A percentile compares a stretch with the other conserved stretches of the same genome.
Conservation (phyloP, 1,140 invertebrate species). For the Thereuonema tuberculata region DNA sequence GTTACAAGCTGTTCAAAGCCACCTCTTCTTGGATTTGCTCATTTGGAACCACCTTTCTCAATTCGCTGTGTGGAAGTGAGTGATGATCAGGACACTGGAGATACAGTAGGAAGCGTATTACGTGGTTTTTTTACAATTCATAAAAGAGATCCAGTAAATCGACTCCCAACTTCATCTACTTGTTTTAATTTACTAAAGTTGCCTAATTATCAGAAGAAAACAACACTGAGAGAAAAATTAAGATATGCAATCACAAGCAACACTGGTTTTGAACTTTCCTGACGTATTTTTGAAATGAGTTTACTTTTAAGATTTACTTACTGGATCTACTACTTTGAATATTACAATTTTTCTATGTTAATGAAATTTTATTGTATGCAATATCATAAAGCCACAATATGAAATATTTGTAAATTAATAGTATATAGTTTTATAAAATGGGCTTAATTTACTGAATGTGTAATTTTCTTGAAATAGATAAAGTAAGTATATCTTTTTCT, state of each 20-base stretch:
- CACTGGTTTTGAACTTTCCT: constrained; percentile 95
- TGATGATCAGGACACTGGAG: constrained; percentile 92
- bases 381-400: too few species aligned
- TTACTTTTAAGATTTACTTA: too few species aligned
- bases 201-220: constrained; percentile 96
- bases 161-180: constrained; percentile 94
- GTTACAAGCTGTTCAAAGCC: constrained; percentile 98
- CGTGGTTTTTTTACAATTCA: constrained; percentile 95
- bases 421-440: too few species aligned
- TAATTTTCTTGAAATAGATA: too few species aligned
- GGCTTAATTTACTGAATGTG: too few species aligned
- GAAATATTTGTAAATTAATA: too few species aligned
- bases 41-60: constrained; percentile 96
- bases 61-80: constrained; percentile 98
- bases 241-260: constrained; percentile 94
- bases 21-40: constrained; percentile 89
- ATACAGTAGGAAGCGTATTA: constrained; percentile 92
- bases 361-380: too few species aligned
- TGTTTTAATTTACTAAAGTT: constrained; percentile 98
- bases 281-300: too few species aligned
- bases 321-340: too few species aligned
- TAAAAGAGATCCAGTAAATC: constrained; percentile 86
- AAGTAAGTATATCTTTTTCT: too few species aligned
- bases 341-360: too few species aligned
- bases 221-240: constrained; percentile 85